Percentiles rank a stretch among this genome's conserved stretches.
Evolutionary conservation across 1,140 invertebrate species (phyloP).

Genomic region (Holcopasites calliopsidis): DNA sequence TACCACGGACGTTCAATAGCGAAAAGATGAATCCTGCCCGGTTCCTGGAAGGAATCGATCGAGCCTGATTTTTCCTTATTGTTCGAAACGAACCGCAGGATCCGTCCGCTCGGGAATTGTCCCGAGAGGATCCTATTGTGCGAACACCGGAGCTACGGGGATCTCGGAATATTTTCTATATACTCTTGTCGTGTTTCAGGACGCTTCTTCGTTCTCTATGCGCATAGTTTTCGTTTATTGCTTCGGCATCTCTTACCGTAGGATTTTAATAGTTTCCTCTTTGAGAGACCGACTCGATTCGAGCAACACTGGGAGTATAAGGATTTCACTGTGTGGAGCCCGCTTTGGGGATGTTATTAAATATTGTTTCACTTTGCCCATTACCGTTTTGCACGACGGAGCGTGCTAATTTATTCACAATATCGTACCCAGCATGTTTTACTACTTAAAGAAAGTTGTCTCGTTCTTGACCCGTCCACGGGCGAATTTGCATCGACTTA

Average conservation of each 20-base stretch:
- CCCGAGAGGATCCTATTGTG: conserved; percentile 31
- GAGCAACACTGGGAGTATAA: too few relatives aligned
- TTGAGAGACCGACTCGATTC: too few relatives aligned
- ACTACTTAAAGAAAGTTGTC: too few relatives aligned
- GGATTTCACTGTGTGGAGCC: too few relatives aligned
- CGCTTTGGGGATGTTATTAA: too few relatives aligned
- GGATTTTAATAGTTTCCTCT: not conserved
- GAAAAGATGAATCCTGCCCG: conserved; percentile 13
- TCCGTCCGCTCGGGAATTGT: conserved; percentile 16
- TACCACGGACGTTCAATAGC: conserved; percentile 1
- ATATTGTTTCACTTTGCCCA: too few relatives aligned
- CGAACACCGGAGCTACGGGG: not conserved
- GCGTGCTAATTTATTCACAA: too few relatives aligned
- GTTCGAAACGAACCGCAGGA: conserved; percentile 4
- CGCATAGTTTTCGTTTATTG: not conserved
- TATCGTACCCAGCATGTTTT: too few relatives aligned
- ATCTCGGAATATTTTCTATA: conserved; percentile 22
- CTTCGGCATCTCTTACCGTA: not conserved
- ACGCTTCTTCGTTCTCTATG: not conserved
- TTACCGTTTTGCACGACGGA: too few relatives aligned
- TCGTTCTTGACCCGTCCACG: too few relatives aligned
- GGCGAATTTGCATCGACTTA: not conserved
- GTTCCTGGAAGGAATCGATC: conserved; percentile 38
- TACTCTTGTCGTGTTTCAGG: not conserved
- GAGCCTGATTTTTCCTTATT: conserved; percentile 30